phyloP scores from a whole-genome alignment of 2,113 vertebrate genomes.

The Smithornis capensis region DNA sequence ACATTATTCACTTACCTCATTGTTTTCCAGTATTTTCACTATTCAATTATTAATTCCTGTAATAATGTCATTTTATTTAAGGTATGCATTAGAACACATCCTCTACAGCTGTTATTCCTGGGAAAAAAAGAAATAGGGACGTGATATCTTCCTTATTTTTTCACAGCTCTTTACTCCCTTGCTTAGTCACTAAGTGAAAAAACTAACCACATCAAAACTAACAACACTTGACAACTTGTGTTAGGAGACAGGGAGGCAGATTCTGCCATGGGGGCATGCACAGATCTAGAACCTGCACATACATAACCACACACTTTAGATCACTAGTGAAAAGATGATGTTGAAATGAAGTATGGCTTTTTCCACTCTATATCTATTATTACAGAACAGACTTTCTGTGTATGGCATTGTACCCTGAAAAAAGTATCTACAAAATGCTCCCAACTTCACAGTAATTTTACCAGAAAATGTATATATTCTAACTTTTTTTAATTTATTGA shows the following conservation, averaged over 20 bases:
- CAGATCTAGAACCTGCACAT: not conserved
- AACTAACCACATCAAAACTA: not conserved
- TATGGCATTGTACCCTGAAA: not conserved
- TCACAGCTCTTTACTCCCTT: not conserved
- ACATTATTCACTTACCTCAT: not conserved
- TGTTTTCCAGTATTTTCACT: not conserved
- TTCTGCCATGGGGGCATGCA: not conserved
- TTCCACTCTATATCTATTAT: not conserved
- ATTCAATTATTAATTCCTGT: not conserved
- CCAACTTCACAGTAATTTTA: not conserved
- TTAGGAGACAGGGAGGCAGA: not conserved
- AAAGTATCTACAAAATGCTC: not conserved
- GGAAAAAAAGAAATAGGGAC: not conserved
- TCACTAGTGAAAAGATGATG: not conserved
- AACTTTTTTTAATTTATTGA: not conserved
- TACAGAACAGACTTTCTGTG: not conserved
- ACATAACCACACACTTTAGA: not conserved
- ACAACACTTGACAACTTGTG: not conserved
- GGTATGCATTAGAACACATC: not conserved
- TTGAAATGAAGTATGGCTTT: not conserved
- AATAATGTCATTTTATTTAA: constrained; percentile 30
- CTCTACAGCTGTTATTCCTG: not conserved
- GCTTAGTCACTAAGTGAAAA: not conserved
- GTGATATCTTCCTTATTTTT: not conserved
- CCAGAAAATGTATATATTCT: not conserved